Evolutionary conservation across 2,797 vertebrate genomes (phyloP), one percentile per base, ranked within the genome.

Genomic region (Macroramphosus scolopax): DNA sequence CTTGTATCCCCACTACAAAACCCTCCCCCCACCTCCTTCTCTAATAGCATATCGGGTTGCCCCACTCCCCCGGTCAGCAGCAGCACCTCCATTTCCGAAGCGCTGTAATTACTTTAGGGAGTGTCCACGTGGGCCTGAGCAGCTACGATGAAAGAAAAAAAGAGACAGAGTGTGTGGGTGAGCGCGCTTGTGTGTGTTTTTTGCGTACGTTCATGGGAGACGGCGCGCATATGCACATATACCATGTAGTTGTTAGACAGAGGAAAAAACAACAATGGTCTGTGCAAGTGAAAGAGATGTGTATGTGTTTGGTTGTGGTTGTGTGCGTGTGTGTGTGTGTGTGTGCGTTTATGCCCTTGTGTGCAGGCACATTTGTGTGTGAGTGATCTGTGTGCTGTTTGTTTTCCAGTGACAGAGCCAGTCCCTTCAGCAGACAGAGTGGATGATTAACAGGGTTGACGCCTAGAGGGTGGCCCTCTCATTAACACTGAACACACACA

Each of bases 1-100:
- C 64, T 70, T 72, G 77, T 78, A 79, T 77, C 65, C 67, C 68
- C 66, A 65, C 59, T 47, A 60, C 53, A 8, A 30, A 17, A 6
- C 41, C 42, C 58, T 13, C 14, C n/a, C 17, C 12, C 25, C n/a
- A 53, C 33, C 55, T 65, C 56, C 61, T 58, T 34, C 67, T 77
- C 75, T 89, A 90, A 90, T 88, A 85, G 83, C 81, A 83, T 89
- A 89, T 90, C 87, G 64, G 85, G 84, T 91, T 88, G 70, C 75
- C 68, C 77, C 67, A 62, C 79, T 78, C 83, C 77, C 69, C 69
- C 24, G 13, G 72, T 75, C 73, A 75, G 68, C 58, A 28, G 78
- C 81, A 61, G 76, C 76, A 80, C 82, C 82, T 84, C 87, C 74
- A 82, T 84, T 84, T 89, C 83, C 83, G 80, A 72, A 56, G 74